Evolutionary conservation across 2,797 vertebrate species (phyloP).

Genomic region (Corythornis leucogaster): DNA sequence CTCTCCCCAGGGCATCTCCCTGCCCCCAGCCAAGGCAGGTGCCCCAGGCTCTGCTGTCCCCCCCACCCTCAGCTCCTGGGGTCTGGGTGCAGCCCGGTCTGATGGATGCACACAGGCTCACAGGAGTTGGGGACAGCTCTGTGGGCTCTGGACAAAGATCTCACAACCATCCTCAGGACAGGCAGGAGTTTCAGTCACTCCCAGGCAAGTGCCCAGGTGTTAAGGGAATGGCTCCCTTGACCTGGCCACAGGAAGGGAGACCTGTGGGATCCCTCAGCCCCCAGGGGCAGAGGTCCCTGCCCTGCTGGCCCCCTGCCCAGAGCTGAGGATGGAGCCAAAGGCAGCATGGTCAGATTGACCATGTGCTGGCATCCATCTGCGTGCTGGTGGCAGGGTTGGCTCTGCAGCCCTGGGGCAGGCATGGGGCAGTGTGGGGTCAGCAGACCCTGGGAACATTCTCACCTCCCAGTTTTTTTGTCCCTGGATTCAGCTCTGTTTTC

Average conservation of each 20-base stretch:
- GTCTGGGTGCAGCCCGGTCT: not conserved
- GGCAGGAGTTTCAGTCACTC: not conserved
- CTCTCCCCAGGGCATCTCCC: not conserved
- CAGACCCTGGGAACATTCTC: not conserved
- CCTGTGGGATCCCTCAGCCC: not conserved
- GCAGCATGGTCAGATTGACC: accelerated
- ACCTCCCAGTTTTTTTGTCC: not conserved
- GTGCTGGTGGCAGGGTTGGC: not conserved
- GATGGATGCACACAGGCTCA: not conserved
- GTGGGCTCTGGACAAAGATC: not conserved
- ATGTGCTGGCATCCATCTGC: accelerated
- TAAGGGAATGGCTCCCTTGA: not conserved
- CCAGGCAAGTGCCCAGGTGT: not conserved
- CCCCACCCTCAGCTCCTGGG: not conserved
- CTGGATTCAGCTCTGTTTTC: not conserved
- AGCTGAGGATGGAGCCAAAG: not conserved
- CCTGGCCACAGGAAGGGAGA: not conserved
- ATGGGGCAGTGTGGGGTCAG: accelerated
- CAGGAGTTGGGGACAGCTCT: not conserved
- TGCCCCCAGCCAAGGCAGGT: not conserved
- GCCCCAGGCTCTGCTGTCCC: not conserved
- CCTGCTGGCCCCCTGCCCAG: not conserved
- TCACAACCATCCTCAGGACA: not conserved
- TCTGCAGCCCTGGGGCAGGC: not conserved
- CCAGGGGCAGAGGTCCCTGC: not conserved